Evolutionary conservation across 2,888 invertebrate species (phyloP).

Genomic region (Drosophila anomelani): DNA sequence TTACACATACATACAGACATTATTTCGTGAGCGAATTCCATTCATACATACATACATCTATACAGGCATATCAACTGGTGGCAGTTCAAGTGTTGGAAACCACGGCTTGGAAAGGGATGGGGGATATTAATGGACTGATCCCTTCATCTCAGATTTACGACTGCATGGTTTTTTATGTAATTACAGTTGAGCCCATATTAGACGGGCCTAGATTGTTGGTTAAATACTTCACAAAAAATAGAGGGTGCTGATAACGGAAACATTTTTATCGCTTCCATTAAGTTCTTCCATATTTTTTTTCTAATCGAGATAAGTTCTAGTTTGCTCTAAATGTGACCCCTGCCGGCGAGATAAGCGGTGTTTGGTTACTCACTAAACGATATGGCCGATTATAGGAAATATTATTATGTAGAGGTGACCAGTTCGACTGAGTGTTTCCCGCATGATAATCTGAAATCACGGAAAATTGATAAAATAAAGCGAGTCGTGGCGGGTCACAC

Average conservation of each 20-base stretch:
- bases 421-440: conserved; percentile 42
- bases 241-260: conserved; percentile 30
- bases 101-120: conserved; percentile 33
- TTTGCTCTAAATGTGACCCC: conserved; percentile 50
- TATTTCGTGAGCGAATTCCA: background rate
- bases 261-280: conserved; percentile 34
- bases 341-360: conserved; percentile 34
- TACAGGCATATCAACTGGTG: conserved; percentile 6
- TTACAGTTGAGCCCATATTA: conserved; percentile 30
- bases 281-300: conserved; percentile 9
- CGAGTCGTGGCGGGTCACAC: conserved; percentile 18
- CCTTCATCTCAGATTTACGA: conserved; percentile 34
- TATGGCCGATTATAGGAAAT: conserved; percentile 26
- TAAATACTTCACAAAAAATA: conserved; percentile 5
- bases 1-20: conserved; percentile 4
- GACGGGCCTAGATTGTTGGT: conserved; percentile 14
- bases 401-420: conserved; percentile 39
- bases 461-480: conserved; percentile 44
- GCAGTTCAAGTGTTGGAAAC: conserved; percentile 30
- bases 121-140: conserved; percentile 26
- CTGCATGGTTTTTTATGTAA: conserved; percentile 28
- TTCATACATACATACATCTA: background rate
- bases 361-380: conserved; percentile 32
- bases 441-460: conserved; percentile 43
- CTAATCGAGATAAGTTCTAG: conserved; percentile 27